Base-by-base conservation (phyloP, 2,888 invertebrate genomes). In the Byasa hedistus region DNA sequence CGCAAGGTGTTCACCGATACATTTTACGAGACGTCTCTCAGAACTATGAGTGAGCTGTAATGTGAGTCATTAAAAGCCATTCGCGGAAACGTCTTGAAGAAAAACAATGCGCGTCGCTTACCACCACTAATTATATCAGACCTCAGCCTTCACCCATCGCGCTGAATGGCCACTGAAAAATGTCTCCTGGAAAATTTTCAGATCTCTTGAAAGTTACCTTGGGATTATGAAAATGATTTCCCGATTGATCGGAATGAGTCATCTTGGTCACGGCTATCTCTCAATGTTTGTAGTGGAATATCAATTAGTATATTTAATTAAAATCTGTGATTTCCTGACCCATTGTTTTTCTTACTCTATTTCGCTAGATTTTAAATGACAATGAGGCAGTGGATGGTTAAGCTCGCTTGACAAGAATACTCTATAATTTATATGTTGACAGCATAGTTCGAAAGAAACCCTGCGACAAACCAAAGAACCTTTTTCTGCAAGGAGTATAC, bases 161-260 rank as follows among this genome's bases (percentile, higher is more conserved):
- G 44, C 17, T 62, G 24, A 62, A 23, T 71, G 76, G 74, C 73
- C 67, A 72, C 66, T 73, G 77, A 79, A 76, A 75, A 73, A 76
- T 36, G 61, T 61, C 57, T 73, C 73, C 74, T 70, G 73, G 68
- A 74, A 75, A 76, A 72, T 70, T 71, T 70, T 73, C 75, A 73
- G 75, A 74, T 7, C 51, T 21, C n/a, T 21, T 21, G 7, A 51
- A 17, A 44, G 44, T 21, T n/a, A 51, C 21, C 51, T 21, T 21
- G 51, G 21, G 19, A 21, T 51, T 5, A 51, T 51, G 51, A 19
- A 51, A 51, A 51, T 51, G 19, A 51, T 51, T 51, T 51, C n/a
- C 51, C n/a, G 21, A 51, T 21, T 51, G 3, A 51, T 21, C 4
- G 51, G 3, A 2, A n/a, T 51, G 51, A n/a, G n/a, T 51, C 51